These are phyloP conservation scores for Oryzias melastigma DNA, from an alignment of 2,113 vertebrate species.

Conservation along the genomic window DNA sequence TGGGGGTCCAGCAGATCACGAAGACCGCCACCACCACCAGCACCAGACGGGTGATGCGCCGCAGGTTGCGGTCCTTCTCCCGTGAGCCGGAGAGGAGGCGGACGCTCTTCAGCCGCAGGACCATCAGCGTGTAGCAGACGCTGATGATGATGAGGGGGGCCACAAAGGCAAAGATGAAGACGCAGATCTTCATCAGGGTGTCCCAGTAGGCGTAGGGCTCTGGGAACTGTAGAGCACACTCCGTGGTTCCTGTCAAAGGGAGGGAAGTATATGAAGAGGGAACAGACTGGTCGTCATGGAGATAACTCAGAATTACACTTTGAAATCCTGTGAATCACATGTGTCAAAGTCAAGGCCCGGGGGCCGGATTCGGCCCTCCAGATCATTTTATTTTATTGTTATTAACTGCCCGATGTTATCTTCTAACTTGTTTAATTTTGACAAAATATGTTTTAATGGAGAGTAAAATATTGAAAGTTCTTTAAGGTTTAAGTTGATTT, in stretches of 20 bases:
- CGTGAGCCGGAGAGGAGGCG: conserved; percentile 92
- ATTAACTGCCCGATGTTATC: no score
- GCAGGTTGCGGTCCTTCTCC: conserved; percentile 93
- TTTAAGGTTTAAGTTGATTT: no score
- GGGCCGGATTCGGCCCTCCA: no score
- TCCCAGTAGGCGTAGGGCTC: conserved; percentile 96
- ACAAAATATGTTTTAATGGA: no score
- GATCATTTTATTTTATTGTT: no score
- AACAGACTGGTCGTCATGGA: neutral
- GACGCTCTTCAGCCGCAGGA: conserved; percentile 89
- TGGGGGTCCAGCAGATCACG: conserved; percentile 90
- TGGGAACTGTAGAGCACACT: conserved; percentile 95
- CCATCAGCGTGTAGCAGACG: conserved; percentile 94
- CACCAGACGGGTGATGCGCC: conserved; percentile 92
- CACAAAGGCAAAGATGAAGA: conserved; percentile 93
- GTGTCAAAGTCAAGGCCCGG: no score
- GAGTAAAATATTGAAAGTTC: no score
- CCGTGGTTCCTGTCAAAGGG: conserved; percentile 76
- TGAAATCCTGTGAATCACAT: no score
- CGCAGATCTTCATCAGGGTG: conserved; percentile 95
- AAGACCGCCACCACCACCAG: conserved; percentile 95
- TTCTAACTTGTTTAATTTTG: no score
- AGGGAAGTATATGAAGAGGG: neutral
- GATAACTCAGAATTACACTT: neutral
- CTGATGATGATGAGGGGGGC: conserved; percentile 91